Base-by-base conservation (phyloP, 2,113 vertebrate species). In the Lipophrys pholis region DNA sequence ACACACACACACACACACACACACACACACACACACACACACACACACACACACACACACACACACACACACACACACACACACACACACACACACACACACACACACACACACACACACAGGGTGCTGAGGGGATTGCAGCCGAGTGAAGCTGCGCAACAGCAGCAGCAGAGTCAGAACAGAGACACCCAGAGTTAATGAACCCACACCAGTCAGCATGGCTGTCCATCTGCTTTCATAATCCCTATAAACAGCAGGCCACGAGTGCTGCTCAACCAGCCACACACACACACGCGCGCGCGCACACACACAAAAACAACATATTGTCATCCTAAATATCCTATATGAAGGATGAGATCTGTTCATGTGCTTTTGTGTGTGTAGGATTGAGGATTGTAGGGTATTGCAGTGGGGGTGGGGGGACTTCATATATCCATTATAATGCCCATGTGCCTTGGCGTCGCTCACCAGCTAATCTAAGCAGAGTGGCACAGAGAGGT, bases 151-250 rank as follows among this genome's bases (percentile, higher is more conserved):
- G 85, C 56, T 57, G 76, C 73, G 76, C 72, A 84, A 81, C 82
- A 61, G 60, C 83, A 56, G 57, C 50, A 38, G 55, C 53, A 11
- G 77, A 79, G 81, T 83, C 79, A 82, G 84, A 90, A 76, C 49
- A 78, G 78, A 89, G 82, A 86, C 88, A 82, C 81, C 67, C 88
- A 76, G 87, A 92, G 91, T 93, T 94, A 94, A 94, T 93, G 94
- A 95, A 93, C 87, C 91, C 87, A 89, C 91, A 89, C 85, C 91
- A 91, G 91, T 93, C 90, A 92, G 92, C 92, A 92, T 93, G 92
- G 86, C 90, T 82, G 85, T 92, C 94, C 94, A 94, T 95, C 94
- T 95, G 93, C 91, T 94, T 92, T 89, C 82, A 89, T 93, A 93
- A 94, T 93, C 91, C 91, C 83, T 46, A 77, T 87, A 86, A 91